Conservation (phyloP, 2,888 invertebrate genomes). For the Diarsia mendica region DNA sequence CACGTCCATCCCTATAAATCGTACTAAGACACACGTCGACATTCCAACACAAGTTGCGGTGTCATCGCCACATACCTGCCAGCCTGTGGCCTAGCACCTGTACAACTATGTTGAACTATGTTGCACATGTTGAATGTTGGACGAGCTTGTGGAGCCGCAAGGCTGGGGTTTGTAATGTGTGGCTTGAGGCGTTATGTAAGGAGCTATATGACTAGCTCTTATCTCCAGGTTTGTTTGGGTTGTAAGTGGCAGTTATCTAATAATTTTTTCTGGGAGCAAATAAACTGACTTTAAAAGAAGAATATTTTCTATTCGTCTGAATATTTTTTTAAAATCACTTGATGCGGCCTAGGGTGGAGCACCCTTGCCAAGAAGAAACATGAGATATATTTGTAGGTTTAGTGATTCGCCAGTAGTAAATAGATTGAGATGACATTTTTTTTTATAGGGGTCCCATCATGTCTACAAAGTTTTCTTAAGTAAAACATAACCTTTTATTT, state of each 20-base stretch:
- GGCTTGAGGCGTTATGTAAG: constrained; percentile 13
- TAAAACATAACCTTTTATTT: background rate
- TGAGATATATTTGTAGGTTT: no score
- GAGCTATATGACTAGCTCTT: no score
- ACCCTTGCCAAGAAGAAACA: no score
- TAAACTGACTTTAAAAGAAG: background rate
- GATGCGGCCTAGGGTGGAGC: no score
- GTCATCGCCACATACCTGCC: constrained; percentile 47
- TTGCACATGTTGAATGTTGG: constrained; percentile 51
- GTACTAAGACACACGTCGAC: background rate
- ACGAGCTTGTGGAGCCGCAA: constrained; percentile 47
- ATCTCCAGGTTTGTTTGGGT: no score
- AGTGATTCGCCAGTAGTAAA: no score
- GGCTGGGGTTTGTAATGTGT: constrained; percentile 19
- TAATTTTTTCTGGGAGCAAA: background rate
- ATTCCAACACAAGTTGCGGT: constrained; percentile 44
- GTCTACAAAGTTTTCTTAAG: no score
- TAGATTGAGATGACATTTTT: no score
- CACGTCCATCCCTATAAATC: background rate
- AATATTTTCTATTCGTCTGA: background rate
- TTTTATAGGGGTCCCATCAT: no score
- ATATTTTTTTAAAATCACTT: background rate
- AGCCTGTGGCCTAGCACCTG: constrained; percentile 47
- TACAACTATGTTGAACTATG: constrained; percentile 51
- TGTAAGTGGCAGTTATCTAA: no score